Conservation (phyloP, 1,140 invertebrate genomes). For the Drosophila pseudoobscura region DNA sequence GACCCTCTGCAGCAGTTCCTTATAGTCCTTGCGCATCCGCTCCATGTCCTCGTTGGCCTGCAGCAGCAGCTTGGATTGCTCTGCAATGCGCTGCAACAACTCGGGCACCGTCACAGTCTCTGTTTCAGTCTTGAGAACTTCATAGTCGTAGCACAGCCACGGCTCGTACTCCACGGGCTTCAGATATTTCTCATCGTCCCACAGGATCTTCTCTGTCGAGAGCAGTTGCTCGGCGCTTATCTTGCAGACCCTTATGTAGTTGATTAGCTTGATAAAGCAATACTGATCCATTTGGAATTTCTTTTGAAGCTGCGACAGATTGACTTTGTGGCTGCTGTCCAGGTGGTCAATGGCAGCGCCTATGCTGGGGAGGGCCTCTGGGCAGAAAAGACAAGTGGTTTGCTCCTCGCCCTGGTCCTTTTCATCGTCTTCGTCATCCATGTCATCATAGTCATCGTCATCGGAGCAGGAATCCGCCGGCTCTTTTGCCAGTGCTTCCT, state of each 20-base stretch:
- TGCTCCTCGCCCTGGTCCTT: slow-evolving; percentile 60
- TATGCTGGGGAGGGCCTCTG: slow-evolving; percentile 84
- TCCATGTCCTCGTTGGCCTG: slow-evolving; percentile 86
- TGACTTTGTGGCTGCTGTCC: slow-evolving; percentile 87
- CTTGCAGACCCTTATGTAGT: slow-evolving; percentile 90
- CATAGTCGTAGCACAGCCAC: slow-evolving; percentile 90
- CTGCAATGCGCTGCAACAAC: slow-evolving; percentile 39
- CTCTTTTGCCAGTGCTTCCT: slow-evolving; percentile 12
- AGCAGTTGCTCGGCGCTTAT: slow-evolving; percentile 85
- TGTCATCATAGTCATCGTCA: slow-evolving; percentile 62
- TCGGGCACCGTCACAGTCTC: slow-evolving; percentile 9
- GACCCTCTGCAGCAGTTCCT: slow-evolving; percentile 82
- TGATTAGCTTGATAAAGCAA: slow-evolving; percentile 93
- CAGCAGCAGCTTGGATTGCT: slow-evolving; percentile 83
- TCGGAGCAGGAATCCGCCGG: slow-evolving; percentile 39
- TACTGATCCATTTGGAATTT: slow-evolving; percentile 92
- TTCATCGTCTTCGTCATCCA: slow-evolving; percentile 61
- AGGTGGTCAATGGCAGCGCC: slow-evolving; percentile 86
- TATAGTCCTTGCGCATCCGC: slow-evolving; percentile 87
- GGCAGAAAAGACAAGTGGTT: slow-evolving; percentile 85
- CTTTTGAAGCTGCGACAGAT: slow-evolving; percentile 87
- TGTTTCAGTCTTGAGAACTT: slow-evolving; percentile 31
- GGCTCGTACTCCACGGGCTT: slow-evolving; percentile 91
- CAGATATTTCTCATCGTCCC: slow-evolving; percentile 91
- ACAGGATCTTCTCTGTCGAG: slow-evolving; percentile 84